These are phyloP conservation scores for Gephyroberyx darwinii DNA, from an alignment of 2,797 vertebrate species.

Conservation along the genomic window DNA sequence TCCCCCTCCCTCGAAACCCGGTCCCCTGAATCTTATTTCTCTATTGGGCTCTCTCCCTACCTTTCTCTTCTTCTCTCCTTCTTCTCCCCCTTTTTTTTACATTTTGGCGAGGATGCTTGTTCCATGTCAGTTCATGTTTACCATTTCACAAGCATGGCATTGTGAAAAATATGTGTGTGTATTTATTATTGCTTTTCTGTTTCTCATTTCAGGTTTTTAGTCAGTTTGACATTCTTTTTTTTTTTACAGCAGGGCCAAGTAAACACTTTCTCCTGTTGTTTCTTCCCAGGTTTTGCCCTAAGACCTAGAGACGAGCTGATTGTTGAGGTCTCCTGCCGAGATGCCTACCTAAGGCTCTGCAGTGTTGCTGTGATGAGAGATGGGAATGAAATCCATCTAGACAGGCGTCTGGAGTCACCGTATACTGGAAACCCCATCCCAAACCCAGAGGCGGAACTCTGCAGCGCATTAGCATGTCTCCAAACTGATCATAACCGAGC, in stretches of 20 bases:
- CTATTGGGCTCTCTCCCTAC: constrained; percentile 30
- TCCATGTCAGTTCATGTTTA: not conserved
- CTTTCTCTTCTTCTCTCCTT: constrained; percentile 20
- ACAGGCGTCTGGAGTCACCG: constrained; percentile 33
- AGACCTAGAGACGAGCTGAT: constrained; percentile 83
- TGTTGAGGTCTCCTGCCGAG: constrained; percentile 92
- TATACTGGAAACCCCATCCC: constrained; percentile 9
- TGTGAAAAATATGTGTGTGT: not conserved
- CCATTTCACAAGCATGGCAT: not conserved
- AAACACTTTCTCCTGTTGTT: constrained; percentile 4
- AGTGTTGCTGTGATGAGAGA: constrained; percentile 79
- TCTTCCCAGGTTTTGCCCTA: constrained; percentile 81
- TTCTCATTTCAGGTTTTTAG: not conserved
- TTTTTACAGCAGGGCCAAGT: not conserved
- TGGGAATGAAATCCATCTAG: constrained; percentile 67
- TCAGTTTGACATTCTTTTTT: not conserved
- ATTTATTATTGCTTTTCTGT: not conserved
- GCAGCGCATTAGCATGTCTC: constrained; percentile 89
- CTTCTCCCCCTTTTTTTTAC: not conserved
- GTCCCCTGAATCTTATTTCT: constrained; percentile 70
- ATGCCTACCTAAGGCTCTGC: constrained; percentile 91
- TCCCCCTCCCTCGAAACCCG: constrained; percentile 23
- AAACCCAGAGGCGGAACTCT: constrained; percentile 89
- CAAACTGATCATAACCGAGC: constrained; percentile 82
- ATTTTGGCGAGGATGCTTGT: constrained; percentile 10